phyloP scores from a whole-genome alignment of 2,797 vertebrate genomes.

The Xenentodon cancila region DNA sequence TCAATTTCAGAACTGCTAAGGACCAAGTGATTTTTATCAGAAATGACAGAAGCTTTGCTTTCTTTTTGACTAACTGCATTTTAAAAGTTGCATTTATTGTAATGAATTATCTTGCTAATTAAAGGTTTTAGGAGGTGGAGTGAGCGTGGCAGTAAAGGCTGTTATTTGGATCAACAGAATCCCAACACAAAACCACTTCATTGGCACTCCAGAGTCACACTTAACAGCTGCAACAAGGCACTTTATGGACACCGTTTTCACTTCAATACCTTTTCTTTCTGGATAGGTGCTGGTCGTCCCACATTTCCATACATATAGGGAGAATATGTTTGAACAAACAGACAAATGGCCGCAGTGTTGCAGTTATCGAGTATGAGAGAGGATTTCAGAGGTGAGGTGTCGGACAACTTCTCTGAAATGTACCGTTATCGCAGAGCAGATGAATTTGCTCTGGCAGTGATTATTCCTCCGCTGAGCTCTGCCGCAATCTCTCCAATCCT shows the following conservation, averaged over 20 bases:
- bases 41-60: too few species aligned
- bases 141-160: too few species aligned
- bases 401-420: constrained; percentile 70
- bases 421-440: constrained; percentile 68
- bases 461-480: constrained; percentile 60
- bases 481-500: constrained; percentile 59
- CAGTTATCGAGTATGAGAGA: constrained; percentile 53
- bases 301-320: constrained; percentile 65
- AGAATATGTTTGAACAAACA: constrained; percentile 34
- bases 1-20: too few species aligned
- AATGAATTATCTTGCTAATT: too few species aligned
- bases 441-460: constrained; percentile 31
- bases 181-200: too few species aligned
- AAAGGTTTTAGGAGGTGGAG: too few species aligned
- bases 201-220: too few species aligned
- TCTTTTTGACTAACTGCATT: too few species aligned
- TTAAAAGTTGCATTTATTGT: too few species aligned
- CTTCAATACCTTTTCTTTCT: constrained; percentile 17
- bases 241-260: neutral
- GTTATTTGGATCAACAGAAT: too few species aligned
- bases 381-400: constrained; percentile 63
- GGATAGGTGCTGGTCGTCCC: constrained; percentile 1
- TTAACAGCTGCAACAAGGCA: too few species aligned
- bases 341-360: constrained; percentile 39
- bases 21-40: too few species aligned